phyloP scores from a whole-genome alignment of 2,113 vertebrate species.

The Willisornis vidua region DNA sequence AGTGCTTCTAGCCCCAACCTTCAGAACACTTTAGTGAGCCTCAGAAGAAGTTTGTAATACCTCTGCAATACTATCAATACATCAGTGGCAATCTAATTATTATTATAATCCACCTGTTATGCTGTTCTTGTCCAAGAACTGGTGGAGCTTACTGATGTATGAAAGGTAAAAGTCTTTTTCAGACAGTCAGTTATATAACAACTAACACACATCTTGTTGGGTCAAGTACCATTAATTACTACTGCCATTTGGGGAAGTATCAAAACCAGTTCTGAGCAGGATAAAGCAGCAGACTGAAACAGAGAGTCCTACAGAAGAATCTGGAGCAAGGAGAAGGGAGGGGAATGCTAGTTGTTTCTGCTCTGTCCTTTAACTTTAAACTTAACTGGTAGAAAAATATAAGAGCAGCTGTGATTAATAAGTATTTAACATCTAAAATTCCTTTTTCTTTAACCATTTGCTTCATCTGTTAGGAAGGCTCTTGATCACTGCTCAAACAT shows the following conservation, averaged over 20 bases:
- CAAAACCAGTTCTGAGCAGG: background rate
- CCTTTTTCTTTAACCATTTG: background rate
- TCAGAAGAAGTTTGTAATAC: background rate
- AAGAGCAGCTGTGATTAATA: background rate
- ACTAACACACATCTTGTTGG: background rate
- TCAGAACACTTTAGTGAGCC: background rate
- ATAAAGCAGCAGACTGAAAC: background rate
- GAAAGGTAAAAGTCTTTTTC: background rate
- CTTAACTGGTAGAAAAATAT: background rate
- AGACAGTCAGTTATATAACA: background rate
- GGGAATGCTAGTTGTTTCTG: background rate
- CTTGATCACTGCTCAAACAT: background rate
- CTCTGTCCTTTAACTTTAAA: background rate
- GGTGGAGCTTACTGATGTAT: background rate
- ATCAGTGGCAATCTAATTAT: background rate
- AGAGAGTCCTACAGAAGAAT: background rate
- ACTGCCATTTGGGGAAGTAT: background rate
- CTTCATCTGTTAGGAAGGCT: background rate
- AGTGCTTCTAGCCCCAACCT: background rate
- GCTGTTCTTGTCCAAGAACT: background rate
- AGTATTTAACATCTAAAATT: background rate
- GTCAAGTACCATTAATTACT: background rate
- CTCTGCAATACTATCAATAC: background rate
- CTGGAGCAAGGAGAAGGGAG: background rate
- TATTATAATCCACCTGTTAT: background rate